Evolutionary conservation across 2,888 invertebrate genomes (phyloP).

Genomic region (Salpingus planirostris): DNA sequence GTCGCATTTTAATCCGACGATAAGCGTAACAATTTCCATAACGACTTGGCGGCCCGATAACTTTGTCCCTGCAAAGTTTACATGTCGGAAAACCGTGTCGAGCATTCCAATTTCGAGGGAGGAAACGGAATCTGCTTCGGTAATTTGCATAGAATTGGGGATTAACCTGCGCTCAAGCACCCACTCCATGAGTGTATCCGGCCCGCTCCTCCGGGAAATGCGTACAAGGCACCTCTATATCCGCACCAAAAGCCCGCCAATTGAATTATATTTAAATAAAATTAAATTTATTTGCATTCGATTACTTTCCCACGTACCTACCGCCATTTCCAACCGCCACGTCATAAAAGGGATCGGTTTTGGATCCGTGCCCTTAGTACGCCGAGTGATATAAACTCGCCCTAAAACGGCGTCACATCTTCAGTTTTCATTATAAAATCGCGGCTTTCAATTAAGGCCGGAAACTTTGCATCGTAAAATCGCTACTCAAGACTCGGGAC

Average conservation of each 20-base stretch:
- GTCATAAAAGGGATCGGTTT: no score
- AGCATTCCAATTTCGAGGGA: constrained; percentile 13
- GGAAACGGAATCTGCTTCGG: constrained; percentile 17
- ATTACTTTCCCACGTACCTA: neutral
- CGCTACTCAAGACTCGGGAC: no score
- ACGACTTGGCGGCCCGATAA: constrained; percentile 15
- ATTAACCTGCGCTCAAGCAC: constrained; percentile 18
- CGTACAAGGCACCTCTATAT: constrained; percentile 9
- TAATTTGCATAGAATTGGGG: constrained; percentile 24
- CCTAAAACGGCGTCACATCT: no score
- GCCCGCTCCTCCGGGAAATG: constrained; percentile 6
- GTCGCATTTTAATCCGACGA: no score
- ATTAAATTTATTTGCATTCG: constrained; percentile 11
- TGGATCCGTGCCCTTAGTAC: no score
- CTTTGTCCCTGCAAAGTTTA: constrained; percentile 14
- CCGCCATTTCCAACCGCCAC: no score
- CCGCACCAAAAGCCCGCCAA: constrained; percentile 7
- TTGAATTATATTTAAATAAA: constrained; percentile 11
- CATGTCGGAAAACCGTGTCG: constrained; percentile 14
- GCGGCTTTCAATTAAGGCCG: no score
- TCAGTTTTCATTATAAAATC: no score
- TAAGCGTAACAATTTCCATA: constrained; percentile 20
- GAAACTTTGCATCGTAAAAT: no score
- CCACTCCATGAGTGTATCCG: constrained; percentile 9
- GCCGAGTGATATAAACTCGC: no score